phyloP scores from a whole-genome alignment of 2,888 invertebrate genomes.

The Pheosia tremula region DNA sequence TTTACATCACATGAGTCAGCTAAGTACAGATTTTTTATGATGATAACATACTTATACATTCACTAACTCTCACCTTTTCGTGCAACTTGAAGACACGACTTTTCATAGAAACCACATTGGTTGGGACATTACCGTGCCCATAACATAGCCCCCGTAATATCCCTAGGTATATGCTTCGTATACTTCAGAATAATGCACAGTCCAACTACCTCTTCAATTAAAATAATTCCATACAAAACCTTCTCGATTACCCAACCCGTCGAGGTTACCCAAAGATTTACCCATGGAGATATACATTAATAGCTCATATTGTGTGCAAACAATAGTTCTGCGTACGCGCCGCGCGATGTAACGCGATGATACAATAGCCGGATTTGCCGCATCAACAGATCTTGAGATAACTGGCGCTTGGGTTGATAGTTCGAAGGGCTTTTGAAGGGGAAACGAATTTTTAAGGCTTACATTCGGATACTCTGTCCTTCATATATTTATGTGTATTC shows the following conservation, averaged over 20 bases:
- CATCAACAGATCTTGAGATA: constrained; percentile 12
- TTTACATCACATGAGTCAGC: too few species aligned
- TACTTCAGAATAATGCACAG: too few species aligned
- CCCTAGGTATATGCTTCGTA: too few species aligned
- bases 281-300: constrained; percentile 31
- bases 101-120: too few species aligned
- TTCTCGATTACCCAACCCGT: constrained; percentile 8
- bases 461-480: background rate
- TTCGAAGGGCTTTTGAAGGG: constrained; percentile 2
- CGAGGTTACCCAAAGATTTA: constrained; percentile 26
- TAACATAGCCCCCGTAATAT: too few species aligned
- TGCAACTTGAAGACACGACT: too few species aligned
- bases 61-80: too few species aligned
- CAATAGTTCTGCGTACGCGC: constrained; percentile 23
- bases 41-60: too few species aligned
- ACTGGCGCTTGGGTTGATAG: background rate
- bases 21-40: too few species aligned
- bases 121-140: too few species aligned
- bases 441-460: background rate
- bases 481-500: background rate
- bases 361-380: constrained; percentile 18
- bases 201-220: background rate
- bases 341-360: constrained; percentile 20
- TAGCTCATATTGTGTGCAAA: constrained; percentile 27
- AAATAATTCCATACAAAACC: background rate